Evolutionary conservation across 2,888 invertebrate genomes (phyloP), one percentile per base, ranked within the genome.

Genomic region (Eilema caniola): DNA sequence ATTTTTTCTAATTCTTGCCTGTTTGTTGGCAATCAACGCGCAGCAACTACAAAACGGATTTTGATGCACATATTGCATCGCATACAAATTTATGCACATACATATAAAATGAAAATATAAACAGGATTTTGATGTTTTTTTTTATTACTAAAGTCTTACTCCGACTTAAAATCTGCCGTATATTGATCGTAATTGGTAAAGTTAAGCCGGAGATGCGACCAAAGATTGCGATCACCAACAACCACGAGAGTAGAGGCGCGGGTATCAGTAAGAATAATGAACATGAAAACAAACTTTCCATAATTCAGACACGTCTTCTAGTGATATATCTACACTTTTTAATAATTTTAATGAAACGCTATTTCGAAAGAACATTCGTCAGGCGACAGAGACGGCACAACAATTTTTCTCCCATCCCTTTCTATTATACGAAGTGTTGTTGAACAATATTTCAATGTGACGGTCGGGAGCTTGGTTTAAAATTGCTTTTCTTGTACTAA

Each of bases 351-450:
- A 68, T 68, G 62, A 79, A 83, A 79, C 67, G 53, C 68, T 25
- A 70, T 83, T 78, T 79, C 70, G 67, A 73, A 71, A 65, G 69
- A 74, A 71, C 78, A 75, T 75, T 75, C 76, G 74, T 79, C 78
- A 72, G 70, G 12, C 16, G 56, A 67, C 70, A 69, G 73, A 67
- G 72, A 75, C 69, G 75, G 79, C 75, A 75, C 78, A 73, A 79
- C 86, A 84, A 88, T 89, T 86, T 86, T 85, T 89, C 87, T 86
- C 74, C 77, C 73, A 75, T 88, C 87, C 81, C 84, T 85, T 86
- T 89, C 87, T 85, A 84, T 86, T 86, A 83, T 80, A 84, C 66
- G 53, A 68, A 56, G 72, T 60, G 69, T 62, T 41, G 69, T 75
- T 62, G 72, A 74, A 83, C 85, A 82, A 88, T 88, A 87, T 88